Conservation (phyloP, 1,140 invertebrate species). For the Thaumetopoea pityocampa region DNA sequence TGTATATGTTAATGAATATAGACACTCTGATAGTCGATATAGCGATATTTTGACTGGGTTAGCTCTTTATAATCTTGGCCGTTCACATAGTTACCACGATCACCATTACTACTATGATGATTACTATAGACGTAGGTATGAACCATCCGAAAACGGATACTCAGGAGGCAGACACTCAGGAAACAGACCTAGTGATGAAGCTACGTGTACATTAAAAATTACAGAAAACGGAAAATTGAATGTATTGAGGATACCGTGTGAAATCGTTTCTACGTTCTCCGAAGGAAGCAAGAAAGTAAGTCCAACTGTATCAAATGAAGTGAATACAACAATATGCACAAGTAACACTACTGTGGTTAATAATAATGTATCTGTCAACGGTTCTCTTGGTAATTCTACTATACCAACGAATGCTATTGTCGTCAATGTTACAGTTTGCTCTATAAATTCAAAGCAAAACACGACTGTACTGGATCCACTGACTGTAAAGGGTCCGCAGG, state of each 20-base stretch:
- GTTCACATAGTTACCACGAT: conserved; percentile 45
- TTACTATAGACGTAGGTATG: conserved; percentile 51
- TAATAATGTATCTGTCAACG: conserved; percentile 7
- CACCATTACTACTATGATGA: conserved; percentile 62
- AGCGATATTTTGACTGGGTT: conserved; percentile 54
- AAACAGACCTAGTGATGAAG: conserved; percentile 33
- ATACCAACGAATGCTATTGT: conserved; percentile 16
- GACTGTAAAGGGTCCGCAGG: conserved; percentile 37
- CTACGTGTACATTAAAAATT: conserved; percentile 47
- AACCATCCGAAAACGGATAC: conserved; percentile 9
- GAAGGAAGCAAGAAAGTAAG: conserved; percentile 36
- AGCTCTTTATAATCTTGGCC: conserved; percentile 59
- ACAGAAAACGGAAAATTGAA: conserved; percentile 45
- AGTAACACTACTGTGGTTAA: conserved; percentile 20
- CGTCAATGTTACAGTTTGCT: conserved; percentile 25
- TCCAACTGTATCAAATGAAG: conserved; percentile 5
- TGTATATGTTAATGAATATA: conserved; percentile 55
- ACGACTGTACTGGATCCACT: conserved; percentile 41
- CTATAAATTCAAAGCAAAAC: conserved; percentile 7
- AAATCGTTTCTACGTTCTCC: conserved; percentile 64
- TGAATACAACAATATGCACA: conserved; percentile 37
- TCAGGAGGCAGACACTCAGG: conserved; percentile 15
- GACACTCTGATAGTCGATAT: conserved; percentile 55
- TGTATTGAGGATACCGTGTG: conserved; percentile 55
- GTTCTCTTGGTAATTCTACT: conserved; percentile 5